These are phyloP conservation scores for Geopemphigus sp. DNA, from an alignment of 1,140 invertebrate species.

Conservation along the genomic window DNA sequence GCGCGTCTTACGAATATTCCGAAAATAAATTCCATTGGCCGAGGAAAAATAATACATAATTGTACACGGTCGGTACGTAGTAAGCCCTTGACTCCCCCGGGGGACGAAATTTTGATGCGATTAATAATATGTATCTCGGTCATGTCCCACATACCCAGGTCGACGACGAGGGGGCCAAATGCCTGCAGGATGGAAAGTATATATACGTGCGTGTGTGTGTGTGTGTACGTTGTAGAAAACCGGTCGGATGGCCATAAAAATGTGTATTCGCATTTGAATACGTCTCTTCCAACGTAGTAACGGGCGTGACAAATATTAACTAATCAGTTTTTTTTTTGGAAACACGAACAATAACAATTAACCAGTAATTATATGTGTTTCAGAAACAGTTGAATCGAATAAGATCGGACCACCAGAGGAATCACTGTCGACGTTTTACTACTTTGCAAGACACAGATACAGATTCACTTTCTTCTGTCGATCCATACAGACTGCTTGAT, in stretches of 20 bases:
- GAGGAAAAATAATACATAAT: background rate
- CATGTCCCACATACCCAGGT: slow-evolving; percentile 35
- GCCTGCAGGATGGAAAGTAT: slow-evolving; percentile 48
- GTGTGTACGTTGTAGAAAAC: slow-evolving; percentile 11
- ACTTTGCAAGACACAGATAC: slow-evolving; percentile 41
- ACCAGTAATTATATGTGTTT: background rate
- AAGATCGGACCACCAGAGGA: slow-evolving; percentile 41
- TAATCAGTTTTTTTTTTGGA: background rate
- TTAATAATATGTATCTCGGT: slow-evolving; percentile 45
- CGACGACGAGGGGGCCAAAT: slow-evolving; percentile 38
- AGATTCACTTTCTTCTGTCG: slow-evolving; percentile 56
- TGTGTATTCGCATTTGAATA: slow-evolving; percentile 23
- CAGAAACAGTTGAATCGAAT: slow-evolving; percentile 39
- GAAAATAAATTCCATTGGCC: background rate
- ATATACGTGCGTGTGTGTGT: too few relatives aligned
- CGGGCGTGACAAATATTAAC: slow-evolving; percentile 20
- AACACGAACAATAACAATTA: background rate
- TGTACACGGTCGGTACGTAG: background rate
- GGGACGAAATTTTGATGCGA: slow-evolving; percentile 15
- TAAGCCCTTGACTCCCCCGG: background rate
- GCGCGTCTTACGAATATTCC: background rate
- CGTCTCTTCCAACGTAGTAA: background rate
- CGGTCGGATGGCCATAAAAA: slow-evolving; percentile 30
- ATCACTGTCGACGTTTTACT: slow-evolving; percentile 40
- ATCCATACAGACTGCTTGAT: slow-evolving; percentile 81